Evolutionary conservation across 2,888 invertebrate species (phyloP), one percentile per base, ranked within the genome.

Genomic region (Scaptomyza parva): DNA sequence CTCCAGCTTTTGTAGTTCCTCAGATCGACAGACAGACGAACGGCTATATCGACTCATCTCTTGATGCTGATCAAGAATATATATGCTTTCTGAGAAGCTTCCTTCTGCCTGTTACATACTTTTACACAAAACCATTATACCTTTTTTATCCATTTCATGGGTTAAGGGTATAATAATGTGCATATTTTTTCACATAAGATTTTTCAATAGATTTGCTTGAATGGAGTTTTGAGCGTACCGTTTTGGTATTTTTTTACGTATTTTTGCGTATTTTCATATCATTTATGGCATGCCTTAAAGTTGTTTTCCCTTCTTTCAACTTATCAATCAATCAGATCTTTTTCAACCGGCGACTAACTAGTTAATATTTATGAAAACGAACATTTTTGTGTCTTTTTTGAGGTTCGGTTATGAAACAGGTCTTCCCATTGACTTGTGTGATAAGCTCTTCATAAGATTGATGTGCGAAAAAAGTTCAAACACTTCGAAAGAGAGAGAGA

Each of bases 281-380:
- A 7, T 26, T 79, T 86, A 84, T 84, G 82, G 88, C 87, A 75
- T 76, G 70, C 65, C 41, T 2, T 41, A 60, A 77, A 66, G 82
- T 84, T 80, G 82, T 86, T 86, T 82, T 84, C 81, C 75, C 88
- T 75, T 76, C 71, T 76, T 70, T 40, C 28, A 63, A 78, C 75
- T 85, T 85, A 80, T 87, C 88, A 37, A 33, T 22, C 24, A 26
- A 20, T 18, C 33, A 35, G 82, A 80, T 87, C 88, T 37, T 17
- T 37, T 14, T 1, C 7, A 7, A n/a, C n/a, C 3, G 11, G 33
- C 17, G 37, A 37, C 37, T 37, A 37, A 37, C 37, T 37, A 37
- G 37, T 37, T 17, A 37, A 37, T 37, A 37, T 37, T 37, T 37
- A 37, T 37, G 37, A 37, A 37, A 8, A n/a, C 35, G 14, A 37